phyloP scores from a whole-genome alignment of 2,113 vertebrate genomes.

The Procavia capensis region DNA sequence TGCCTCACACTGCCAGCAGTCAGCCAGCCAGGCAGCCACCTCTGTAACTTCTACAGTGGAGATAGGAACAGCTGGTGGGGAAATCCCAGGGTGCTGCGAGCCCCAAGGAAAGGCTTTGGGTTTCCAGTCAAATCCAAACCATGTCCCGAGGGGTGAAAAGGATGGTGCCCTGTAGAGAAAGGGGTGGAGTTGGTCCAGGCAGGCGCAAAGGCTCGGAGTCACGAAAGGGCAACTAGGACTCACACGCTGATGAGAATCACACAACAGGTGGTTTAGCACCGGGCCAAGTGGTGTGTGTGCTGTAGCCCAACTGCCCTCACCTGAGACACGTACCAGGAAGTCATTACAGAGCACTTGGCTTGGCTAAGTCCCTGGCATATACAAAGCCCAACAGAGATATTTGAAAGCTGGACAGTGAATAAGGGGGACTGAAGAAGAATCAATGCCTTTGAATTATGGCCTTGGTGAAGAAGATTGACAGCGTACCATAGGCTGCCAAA shows the following conservation, averaged over 20 bases:
- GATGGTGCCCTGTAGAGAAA: not conserved
- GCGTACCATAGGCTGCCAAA: too few species aligned
- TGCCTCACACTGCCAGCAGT: too few species aligned
- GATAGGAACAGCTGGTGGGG: not conserved
- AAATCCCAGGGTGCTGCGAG: not conserved
- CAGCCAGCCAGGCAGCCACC: too few species aligned
- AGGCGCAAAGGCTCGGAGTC: not conserved
- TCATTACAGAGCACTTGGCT: not conserved
- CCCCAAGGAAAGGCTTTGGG: not conserved
- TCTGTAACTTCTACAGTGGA: not conserved
- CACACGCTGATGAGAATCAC: accelerated
- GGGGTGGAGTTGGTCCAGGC: accelerated
- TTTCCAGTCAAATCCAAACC: not conserved
- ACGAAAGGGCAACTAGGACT: accelerated
- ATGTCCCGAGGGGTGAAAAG: not conserved
- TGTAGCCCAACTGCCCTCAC: not conserved
- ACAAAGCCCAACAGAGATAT: not conserved
- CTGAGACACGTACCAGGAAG: not conserved
- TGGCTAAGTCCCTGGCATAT: not conserved
- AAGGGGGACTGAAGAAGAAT: too few species aligned
- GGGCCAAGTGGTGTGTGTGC: not conserved
- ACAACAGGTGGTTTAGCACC: not conserved
- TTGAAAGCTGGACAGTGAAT: too few species aligned
- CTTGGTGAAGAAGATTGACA: too few species aligned
- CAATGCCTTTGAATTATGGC: too few species aligned